Percentiles rank a stretch among this genome's conserved stretches.
Conservation (phyloP, 2,113 vertebrate species). For the Muntiacus reevesi region DNA sequence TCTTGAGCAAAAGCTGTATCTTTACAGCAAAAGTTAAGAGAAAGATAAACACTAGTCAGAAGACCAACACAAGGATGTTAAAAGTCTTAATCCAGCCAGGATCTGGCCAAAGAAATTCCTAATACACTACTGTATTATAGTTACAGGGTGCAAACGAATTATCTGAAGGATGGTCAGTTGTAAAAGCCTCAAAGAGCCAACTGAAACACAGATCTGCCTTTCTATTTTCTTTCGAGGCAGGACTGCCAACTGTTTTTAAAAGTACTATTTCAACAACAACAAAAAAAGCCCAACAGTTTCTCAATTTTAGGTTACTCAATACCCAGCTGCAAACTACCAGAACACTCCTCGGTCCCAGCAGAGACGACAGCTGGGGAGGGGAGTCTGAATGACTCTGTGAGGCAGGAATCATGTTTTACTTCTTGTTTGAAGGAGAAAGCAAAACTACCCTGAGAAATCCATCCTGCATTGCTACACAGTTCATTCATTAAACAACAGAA, state of each 20-base stretch:
- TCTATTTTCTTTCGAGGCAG: neutral
- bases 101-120: neutral
- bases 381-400: neutral
- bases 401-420: neutral
- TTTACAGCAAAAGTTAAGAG: neutral
- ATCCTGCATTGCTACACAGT: neutral
- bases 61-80: neutral
- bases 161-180: neutral
- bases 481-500: neutral
- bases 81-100: neutral
- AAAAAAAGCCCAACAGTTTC: neutral
- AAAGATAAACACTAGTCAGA: neutral
- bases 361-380: neutral
- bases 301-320: slow-evolving; percentile 23
- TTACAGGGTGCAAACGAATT: slow-evolving; percentile 29
- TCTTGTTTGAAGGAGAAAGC: neutral
- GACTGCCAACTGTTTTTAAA: neutral
- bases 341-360: neutral
- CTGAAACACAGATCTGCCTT: slow-evolving; percentile 27
- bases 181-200: neutral
- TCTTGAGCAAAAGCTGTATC: neutral
- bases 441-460: neutral
- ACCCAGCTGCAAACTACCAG: neutral
- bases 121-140: neutral
- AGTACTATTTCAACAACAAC: neutral